Evolutionary conservation across 2,888 invertebrate genomes (phyloP).

Genomic region (Eugnorisma glareosa): DNA sequence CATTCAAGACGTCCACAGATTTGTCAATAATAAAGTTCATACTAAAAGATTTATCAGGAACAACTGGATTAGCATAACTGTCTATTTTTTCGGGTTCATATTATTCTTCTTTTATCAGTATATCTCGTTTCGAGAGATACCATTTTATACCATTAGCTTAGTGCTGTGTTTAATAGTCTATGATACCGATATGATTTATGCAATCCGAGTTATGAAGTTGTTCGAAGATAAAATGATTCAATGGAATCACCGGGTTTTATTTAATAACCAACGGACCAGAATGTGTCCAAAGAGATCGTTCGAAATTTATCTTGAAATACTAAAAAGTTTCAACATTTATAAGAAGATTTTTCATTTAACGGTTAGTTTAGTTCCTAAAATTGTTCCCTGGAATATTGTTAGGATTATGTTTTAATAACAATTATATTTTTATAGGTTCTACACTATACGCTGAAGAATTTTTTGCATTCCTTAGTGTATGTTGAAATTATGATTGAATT

Average conservation of each 20-base stretch:
- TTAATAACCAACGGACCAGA: neutral
- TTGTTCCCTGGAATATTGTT: neutral
- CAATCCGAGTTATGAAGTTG: slow-evolving; percentile 26
- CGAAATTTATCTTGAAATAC: slow-evolving; percentile 16
- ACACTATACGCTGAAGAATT: slow-evolving; percentile 10
- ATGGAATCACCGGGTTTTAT: slow-evolving; percentile 11
- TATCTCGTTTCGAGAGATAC: neutral
- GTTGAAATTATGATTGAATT: slow-evolving; percentile 22
- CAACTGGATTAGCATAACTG: slow-evolving; percentile 12
- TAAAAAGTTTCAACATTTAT: slow-evolving; percentile 17
- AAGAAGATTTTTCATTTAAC: slow-evolving; percentile 2
- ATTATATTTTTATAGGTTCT: slow-evolving; percentile 8
- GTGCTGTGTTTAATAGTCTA: neutral
- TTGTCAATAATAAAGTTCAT: neutral
- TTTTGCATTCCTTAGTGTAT: slow-evolving; percentile 21
- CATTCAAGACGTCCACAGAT: slow-evolving; percentile 30
- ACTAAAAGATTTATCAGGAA: slow-evolving; percentile 10
- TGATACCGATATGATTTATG: slow-evolving; percentile 22
- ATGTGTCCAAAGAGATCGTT: neutral
- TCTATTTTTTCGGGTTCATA: neutral
- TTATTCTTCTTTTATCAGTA: neutral
- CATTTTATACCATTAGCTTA: neutral
- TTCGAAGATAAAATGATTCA: slow-evolving; percentile 10
- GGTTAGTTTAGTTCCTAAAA: slow-evolving; percentile 5
- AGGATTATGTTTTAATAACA: neutral